phyloP scores from a whole-genome alignment of 2,113 vertebrate genomes.

The Monarcha castaneiventris region DNA sequence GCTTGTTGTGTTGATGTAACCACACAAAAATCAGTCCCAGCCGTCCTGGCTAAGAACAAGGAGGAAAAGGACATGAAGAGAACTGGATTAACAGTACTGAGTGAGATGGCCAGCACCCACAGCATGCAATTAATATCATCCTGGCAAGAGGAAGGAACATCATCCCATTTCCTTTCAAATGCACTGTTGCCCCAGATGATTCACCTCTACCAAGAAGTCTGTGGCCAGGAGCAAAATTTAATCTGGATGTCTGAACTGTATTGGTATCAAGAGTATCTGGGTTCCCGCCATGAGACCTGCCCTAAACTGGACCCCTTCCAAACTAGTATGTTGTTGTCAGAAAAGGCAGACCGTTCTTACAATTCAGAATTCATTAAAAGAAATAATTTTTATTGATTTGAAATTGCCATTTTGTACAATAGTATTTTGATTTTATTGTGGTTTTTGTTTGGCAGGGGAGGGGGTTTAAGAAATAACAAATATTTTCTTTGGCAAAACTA shows the following conservation, averaged over 20 bases:
- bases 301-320: background rate
- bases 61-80: background rate
- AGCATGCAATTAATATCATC: background rate
- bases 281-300: background rate
- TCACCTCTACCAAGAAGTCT: background rate
- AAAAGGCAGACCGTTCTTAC: background rate
- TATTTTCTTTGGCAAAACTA: background rate
- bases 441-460: rapidly evolving
- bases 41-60: background rate
- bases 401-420: background rate
- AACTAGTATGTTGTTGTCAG: background rate
- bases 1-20: background rate
- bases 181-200: background rate
- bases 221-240: background rate
- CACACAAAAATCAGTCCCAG: background rate
- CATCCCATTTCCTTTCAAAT: background rate
- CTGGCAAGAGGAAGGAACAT: background rate
- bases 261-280: background rate
- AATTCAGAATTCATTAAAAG: background rate
- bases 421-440: background rate
- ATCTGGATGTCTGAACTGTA: background rate
- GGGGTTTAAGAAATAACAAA: background rate
- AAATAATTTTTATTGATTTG: background rate
- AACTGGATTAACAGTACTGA: background rate
- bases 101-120: background rate